These are phyloP conservation scores for Oscheius sp. DNA, from an alignment of 2,888 invertebrate species.

Conservation along the genomic window DNA sequence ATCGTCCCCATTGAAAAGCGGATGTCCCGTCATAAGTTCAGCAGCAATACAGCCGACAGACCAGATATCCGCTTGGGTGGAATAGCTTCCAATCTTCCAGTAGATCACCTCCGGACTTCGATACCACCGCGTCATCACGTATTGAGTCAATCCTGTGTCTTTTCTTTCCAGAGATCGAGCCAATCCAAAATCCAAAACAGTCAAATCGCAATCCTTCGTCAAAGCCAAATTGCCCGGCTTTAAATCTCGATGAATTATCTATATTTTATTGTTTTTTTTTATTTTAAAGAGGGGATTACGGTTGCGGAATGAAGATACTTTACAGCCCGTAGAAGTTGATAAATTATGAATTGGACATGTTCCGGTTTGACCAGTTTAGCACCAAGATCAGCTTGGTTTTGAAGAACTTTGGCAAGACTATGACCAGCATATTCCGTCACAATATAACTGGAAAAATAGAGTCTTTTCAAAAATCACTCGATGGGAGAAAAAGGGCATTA, in stretches of 20 bases:
- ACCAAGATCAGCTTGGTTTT: slow-evolving; percentile 38
- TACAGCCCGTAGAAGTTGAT: slow-evolving; percentile 93
- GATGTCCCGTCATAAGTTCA: slow-evolving; percentile 58
- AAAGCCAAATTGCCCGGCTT: slow-evolving; percentile 67
- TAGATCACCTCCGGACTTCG: slow-evolving; percentile 68
- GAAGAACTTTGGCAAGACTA: slow-evolving; percentile 55
- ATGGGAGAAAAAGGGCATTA: background rate
- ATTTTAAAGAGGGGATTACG: slow-evolving; percentile 37
- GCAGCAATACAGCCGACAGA: slow-evolving; percentile 68
- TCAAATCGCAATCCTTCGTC: slow-evolving; percentile 58
- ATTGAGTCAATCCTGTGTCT: slow-evolving; percentile 47
- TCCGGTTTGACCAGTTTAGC: slow-evolving; percentile 86
- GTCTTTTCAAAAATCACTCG: too few relatives aligned
- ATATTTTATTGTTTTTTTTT: slow-evolving; percentile 21
- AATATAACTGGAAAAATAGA: slow-evolving; percentile 64
- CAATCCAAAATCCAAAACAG: slow-evolving; percentile 66
- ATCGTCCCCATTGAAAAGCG: slow-evolving; percentile 63
- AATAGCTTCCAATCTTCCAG: slow-evolving; percentile 64
- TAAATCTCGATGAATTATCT: slow-evolving; percentile 67
- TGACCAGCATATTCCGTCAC: slow-evolving; percentile 66
- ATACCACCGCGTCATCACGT: slow-evolving; percentile 68
- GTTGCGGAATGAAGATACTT: slow-evolving; percentile 75
- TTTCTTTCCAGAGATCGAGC: slow-evolving; percentile 59
- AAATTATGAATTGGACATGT: slow-evolving; percentile 96
- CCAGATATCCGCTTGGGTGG: slow-evolving; percentile 64